Conservation (phyloP, 37 sponge, comb jelly and placozoan genomes). For the Amphimedon queenslandica region DNA sequence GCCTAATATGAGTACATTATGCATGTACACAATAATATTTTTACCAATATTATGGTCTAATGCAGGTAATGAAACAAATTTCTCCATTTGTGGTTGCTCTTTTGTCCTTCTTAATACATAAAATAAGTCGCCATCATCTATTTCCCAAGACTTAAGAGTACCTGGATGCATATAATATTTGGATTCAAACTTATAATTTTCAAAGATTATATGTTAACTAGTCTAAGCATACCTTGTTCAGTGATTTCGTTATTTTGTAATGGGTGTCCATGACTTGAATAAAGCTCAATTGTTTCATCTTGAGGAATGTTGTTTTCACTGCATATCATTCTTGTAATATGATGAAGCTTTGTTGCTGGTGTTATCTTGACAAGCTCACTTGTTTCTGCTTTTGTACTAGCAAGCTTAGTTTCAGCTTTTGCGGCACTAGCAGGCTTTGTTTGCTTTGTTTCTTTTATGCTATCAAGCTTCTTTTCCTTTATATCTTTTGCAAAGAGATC, state of each 20-base stretch:
- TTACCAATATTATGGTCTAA: background rate
- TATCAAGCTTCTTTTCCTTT: background rate
- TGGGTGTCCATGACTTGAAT: conserved; percentile 4
- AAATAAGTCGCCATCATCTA: conserved; percentile 1
- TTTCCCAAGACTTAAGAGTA: background rate
- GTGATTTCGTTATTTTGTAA: background rate
- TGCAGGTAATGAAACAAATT: background rate
- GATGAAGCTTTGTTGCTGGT: no score
- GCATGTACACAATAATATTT: background rate
- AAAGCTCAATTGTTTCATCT: background rate
- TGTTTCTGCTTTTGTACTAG: no score
- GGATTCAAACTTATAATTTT: no score
- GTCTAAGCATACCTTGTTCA: background rate
- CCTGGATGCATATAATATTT: background rate
- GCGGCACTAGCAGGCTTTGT: no score
- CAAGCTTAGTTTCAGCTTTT: no score
- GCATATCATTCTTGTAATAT: background rate
- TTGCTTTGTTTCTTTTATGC: background rate
- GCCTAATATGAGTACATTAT: no score
- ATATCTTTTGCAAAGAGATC: background rate
- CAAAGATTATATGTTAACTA: no score
- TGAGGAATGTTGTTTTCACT: background rate
- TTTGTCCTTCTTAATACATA: background rate
- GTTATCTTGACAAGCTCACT: no score
- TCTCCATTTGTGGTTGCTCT: background rate